Percentiles rank a stretch among this genome's conserved stretches.
Conservation (phyloP, 2,113 vertebrate species). For the Poicephalus gulielmi region DNA sequence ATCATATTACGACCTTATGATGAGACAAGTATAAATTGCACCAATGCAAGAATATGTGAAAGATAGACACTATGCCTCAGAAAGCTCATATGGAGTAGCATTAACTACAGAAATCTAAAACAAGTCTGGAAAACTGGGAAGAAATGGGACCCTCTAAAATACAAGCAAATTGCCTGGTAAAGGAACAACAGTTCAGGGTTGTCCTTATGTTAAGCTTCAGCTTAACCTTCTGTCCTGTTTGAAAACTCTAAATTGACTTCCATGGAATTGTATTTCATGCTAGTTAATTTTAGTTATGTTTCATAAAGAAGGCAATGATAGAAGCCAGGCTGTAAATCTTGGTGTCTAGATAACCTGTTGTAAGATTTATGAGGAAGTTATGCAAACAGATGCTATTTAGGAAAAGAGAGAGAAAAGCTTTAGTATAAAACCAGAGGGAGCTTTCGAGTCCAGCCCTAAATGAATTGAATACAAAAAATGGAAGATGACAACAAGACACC, state of each 20-base stretch:
- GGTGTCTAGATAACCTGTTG: not conserved
- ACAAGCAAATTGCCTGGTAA: not conserved
- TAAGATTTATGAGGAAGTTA: not conserved
- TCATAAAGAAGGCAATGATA: not conserved
- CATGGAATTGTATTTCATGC: not conserved
- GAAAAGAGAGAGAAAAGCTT: not conserved
- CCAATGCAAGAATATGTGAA: not conserved
- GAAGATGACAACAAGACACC: not conserved
- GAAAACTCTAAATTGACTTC: not conserved
- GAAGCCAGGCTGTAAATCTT: not conserved
- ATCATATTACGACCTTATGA: not conserved
- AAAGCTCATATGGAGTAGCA: not conserved
- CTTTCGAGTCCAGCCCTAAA: not conserved
- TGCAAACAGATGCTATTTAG: not conserved
- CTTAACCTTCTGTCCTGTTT: not conserved
- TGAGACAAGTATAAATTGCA: not conserved
- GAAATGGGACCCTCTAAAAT: not conserved
- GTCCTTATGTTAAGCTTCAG: not conserved
- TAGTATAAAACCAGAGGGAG: not conserved
- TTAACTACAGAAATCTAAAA: not conserved
- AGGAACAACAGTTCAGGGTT: not conserved
- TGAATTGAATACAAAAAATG: not conserved
- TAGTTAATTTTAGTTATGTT: not conserved
- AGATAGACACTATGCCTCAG: not conserved
- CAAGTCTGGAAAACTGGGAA: not conserved